These are phyloP conservation scores for Epicampocera succincta DNA, from an alignment of 2,888 invertebrate species.

Conservation along the genomic window DNA sequence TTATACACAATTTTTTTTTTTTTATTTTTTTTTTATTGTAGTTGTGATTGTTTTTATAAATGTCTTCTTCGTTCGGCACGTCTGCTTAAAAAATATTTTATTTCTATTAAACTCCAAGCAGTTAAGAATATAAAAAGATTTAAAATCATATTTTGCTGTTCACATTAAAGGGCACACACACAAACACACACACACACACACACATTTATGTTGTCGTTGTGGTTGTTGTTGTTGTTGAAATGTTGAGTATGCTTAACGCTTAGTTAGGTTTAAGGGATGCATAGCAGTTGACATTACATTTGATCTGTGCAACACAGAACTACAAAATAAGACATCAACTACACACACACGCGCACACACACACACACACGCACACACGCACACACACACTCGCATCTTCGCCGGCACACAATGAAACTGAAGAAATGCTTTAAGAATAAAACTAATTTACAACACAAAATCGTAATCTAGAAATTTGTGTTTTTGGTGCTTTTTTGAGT, in stretches of 20 bases:
- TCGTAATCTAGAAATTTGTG: constrained; percentile 43
- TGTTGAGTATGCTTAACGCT: constrained; percentile 69
- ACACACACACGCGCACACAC: neutral
- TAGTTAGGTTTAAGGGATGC: constrained; percentile 70
- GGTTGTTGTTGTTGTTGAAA: constrained; percentile 47
- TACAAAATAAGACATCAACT: neutral
- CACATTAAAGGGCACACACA: neutral
- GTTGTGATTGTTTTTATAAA: neutral
- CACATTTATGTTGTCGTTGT: constrained; percentile 5
- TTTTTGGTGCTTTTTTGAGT: neutral
- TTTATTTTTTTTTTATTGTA: neutral
- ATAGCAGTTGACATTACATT: constrained; percentile 67
- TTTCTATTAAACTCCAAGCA: neutral
- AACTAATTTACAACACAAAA: constrained; percentile 39
- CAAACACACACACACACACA: neutral
- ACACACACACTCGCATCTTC: neutral
- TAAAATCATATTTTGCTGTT: constrained; percentile 38
- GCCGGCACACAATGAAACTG: neutral
- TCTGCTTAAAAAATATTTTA: neutral
- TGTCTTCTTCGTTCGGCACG: neutral
- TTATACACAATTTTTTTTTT: neutral
- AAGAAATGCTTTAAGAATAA: constrained; percentile 11
- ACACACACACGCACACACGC: neutral
- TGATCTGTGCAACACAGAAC: constrained; percentile 37
- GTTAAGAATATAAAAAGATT: constrained; percentile 33